Conservation (phyloP, 2,888 invertebrate genomes). For the Notodonta dromedarius region DNA sequence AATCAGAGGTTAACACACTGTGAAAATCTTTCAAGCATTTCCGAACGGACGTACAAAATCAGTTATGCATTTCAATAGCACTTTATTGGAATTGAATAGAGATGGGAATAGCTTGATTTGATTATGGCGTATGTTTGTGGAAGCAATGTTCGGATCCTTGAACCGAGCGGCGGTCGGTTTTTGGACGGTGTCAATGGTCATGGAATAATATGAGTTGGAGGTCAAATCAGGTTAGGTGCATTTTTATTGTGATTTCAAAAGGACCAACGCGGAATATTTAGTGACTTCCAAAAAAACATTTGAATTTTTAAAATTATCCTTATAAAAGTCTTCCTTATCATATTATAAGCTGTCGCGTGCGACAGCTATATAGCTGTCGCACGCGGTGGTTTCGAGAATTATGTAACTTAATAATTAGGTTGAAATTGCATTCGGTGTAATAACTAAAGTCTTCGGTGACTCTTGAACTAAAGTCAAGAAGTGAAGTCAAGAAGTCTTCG, state of each 20-base stretch:
- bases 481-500: no score
- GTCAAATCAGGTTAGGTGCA: constrained; percentile 26
- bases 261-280: no score
- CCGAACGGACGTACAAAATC: constrained; percentile 36
- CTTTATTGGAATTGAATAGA: constrained; percentile 14
- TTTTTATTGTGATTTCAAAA: constrained; percentile 1
- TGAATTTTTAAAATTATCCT: no score
- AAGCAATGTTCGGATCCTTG: constrained; percentile 39
- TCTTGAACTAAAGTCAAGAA: no score
- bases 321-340: no score
- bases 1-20: constrained; percentile 42
- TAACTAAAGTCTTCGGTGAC: no score
- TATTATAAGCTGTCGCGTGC: no score
- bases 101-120: constrained; percentile 17
- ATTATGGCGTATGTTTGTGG: constrained; percentile 13
- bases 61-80: constrained; percentile 6
- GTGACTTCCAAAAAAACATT: no score
- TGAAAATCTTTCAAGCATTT: constrained; percentile 50
- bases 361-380: no score
- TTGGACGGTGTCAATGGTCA: constrained; percentile 53
- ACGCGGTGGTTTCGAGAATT: no score
- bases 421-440: no score
- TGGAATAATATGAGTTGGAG: constrained; percentile 40
- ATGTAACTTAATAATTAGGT: no score
- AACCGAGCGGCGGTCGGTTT: constrained; percentile 37